phyloP scores from a whole-genome alignment of 2,888 invertebrate genomes.

The Macaria liturata region DNA sequence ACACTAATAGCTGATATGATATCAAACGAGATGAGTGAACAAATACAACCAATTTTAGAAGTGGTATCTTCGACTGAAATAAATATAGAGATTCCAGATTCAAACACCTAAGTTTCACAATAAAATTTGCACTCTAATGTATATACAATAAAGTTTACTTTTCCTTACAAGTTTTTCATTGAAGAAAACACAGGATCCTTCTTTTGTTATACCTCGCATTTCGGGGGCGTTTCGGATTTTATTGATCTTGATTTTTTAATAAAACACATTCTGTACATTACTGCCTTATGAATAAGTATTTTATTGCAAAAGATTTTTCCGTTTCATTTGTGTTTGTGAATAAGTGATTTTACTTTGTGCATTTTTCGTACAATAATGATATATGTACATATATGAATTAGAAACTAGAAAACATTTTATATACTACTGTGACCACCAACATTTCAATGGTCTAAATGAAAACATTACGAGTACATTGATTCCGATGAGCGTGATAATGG shows the following conservation, averaged over 20 bases:
- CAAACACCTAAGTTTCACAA: not conserved
- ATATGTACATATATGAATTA: too few relatives aligned
- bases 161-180: not conserved
- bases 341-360: too few relatives aligned
- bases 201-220: too few relatives aligned
- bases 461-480: too few relatives aligned
- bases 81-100: slow-evolving; percentile 6
- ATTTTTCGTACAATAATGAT: not conserved
- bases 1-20: slow-evolving; percentile 52
- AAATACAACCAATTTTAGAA: slow-evolving; percentile 24
- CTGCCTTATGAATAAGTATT: too few relatives aligned
- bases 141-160: slow-evolving; percentile 1
- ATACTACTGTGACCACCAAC: too few relatives aligned
- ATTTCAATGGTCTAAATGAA: too few relatives aligned
- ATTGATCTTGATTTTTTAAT: slow-evolving; percentile 7
- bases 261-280: slow-evolving; percentile 8
- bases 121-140: not conserved
- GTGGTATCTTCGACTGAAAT: slow-evolving; percentile 5
- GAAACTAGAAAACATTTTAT: too few relatives aligned
- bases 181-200: not conserved
- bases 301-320: too few relatives aligned
- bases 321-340: too few relatives aligned
- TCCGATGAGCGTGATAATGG: too few relatives aligned
- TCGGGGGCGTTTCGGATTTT: too few relatives aligned
- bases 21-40: slow-evolving; percentile 41